These are phyloP conservation scores for Machaerirhynchus nigripectus DNA, from an alignment of 2,113 vertebrate species.

Conservation along the genomic window DNA sequence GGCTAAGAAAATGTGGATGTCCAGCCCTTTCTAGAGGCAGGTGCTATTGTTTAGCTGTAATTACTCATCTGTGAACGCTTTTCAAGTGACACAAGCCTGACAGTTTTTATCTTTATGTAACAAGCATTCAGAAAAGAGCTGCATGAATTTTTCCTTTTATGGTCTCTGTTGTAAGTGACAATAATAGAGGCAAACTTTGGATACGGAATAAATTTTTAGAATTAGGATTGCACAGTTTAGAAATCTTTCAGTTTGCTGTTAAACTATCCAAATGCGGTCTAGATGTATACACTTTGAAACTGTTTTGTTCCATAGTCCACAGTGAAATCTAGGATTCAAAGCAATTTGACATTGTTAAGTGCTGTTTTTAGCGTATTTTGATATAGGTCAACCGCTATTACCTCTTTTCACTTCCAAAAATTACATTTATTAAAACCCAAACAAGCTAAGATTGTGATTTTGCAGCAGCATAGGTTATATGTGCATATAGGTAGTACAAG, in stretches of 20 bases:
- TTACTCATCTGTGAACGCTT: neutral
- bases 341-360: neutral
- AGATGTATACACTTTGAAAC: neutral
- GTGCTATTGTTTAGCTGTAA: neutral
- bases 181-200: neutral
- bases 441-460: neutral
- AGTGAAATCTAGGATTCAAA: neutral
- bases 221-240: neutral
- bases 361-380: neutral
- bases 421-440: neutral
- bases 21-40: neutral
- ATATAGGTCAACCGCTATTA: neutral
- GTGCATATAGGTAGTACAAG: neutral
- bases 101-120: neutral
- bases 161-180: neutral
- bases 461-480: neutral
- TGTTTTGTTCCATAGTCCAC: neutral
- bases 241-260: neutral
- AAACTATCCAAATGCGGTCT: neutral
- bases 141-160: neutral
- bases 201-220: neutral
- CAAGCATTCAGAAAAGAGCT: neutral
- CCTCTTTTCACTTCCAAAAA: neutral
- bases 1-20: neutral
- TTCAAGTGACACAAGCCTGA: neutral